A percentile compares a stretch with the other conserved stretches of the same genome.
Evolutionary conservation across 23 tunicate species (phyloP).

Genomic region (Halocynthia aurantium): DNA sequence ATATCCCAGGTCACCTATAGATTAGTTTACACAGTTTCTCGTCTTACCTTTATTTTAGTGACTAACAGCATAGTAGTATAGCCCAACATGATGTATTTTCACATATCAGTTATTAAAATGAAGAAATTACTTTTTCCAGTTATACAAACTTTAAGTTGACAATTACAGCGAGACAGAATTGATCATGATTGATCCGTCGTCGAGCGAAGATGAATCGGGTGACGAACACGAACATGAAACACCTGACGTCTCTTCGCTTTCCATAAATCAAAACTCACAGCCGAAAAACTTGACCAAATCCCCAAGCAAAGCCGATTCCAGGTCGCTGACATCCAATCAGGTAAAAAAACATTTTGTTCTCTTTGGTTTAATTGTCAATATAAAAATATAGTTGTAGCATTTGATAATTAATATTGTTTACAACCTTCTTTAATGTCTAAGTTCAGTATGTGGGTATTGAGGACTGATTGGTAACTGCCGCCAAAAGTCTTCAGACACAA

Average conservation of each 20-base stretch:
- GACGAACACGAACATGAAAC: constrained; percentile 30
- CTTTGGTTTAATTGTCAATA: not conserved
- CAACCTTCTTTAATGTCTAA: not conserved
- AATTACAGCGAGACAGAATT: not conserved
- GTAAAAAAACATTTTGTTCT: constrained; percentile 4
- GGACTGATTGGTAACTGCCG: no score
- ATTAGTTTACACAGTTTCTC: no score
- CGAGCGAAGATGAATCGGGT: constrained; percentile 75
- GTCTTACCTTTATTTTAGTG: no score
- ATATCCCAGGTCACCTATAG: no score
- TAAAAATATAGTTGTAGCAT: not conserved
- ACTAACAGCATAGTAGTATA: no score
- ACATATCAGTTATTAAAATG: no score
- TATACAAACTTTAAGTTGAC: no score
- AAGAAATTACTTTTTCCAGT: no score
- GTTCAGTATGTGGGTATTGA: not conserved
- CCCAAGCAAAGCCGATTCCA: constrained; percentile 59
- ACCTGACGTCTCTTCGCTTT: not conserved
- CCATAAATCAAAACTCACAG: not conserved
- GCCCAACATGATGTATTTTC: no score
- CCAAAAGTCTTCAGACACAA: no score
- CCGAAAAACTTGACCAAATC: constrained; percentile 34
- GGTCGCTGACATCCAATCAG: constrained; percentile 47
- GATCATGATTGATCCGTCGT: constrained; percentile 61
- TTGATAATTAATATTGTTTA: not conserved